Conservation (phyloP, 1,140 invertebrate species). For the Marisa cornuarietis region DNA sequence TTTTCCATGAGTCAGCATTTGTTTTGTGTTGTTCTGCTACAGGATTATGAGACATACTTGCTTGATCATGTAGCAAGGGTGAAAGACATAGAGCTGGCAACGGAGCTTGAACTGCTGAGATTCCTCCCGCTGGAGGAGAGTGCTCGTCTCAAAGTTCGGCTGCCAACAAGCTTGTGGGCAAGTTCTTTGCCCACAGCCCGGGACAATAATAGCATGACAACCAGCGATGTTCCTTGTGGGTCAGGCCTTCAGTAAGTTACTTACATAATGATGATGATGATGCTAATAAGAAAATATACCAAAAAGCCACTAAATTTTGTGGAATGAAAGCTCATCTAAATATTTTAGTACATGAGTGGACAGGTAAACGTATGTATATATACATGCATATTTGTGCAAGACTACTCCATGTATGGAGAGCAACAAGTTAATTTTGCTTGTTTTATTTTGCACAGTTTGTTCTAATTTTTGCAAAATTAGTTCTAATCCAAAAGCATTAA, state of each 20-base stretch:
- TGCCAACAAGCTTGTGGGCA: constrained; percentile 40
- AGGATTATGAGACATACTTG: not conserved
- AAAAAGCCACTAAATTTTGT: too few species aligned
- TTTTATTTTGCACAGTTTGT: not conserved
- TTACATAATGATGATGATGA: too few species aligned
- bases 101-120: constrained; percentile 38
- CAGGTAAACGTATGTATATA: too few species aligned
- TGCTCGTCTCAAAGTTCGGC: constrained; percentile 33
- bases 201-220: not conserved
- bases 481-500: not conserved
- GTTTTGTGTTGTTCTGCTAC: not conserved
- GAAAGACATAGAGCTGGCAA: constrained; percentile 18
- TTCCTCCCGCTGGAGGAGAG: constrained; percentile 3
- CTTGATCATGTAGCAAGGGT: not conserved
- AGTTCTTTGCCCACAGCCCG: not conserved
- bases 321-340: too few species aligned
- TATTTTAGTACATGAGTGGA: too few species aligned
- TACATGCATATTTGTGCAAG: too few species aligned
- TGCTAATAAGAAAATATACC: too few species aligned
- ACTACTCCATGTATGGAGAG: too few species aligned
- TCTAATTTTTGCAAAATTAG: not conserved
- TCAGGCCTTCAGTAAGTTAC: not conserved
- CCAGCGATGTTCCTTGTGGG: not conserved
- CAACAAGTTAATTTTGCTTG: not conserved
- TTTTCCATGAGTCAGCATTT: too few species aligned